phyloP scores from a whole-genome alignment of 2,113 vertebrate species.

The Poecilia latipinna region DNA sequence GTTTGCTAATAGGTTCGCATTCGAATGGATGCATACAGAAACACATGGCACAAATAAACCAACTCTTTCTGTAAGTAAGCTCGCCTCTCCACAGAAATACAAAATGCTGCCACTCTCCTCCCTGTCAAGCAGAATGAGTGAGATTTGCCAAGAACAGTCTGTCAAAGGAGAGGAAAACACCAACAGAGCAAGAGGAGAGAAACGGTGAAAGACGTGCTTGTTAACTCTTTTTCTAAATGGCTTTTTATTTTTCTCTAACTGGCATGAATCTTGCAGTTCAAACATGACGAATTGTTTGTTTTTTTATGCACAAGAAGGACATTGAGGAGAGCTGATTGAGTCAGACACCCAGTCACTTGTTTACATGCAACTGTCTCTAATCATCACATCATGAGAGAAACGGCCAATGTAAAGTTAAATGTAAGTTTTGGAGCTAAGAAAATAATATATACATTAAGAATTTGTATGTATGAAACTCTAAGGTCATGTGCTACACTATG shows the following conservation, averaged over 20 bases:
- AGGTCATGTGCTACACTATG: too few species aligned
- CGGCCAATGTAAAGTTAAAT: neutral
- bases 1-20: constrained; percentile 32
- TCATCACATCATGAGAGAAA: constrained; percentile 31
- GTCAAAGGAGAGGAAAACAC: constrained; percentile 10
- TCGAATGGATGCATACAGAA: neutral
- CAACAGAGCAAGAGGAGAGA: neutral
- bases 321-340: constrained; percentile 26
- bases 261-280: constrained; percentile 24
- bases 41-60: constrained; percentile 1
- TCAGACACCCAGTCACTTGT: constrained; percentile 37
- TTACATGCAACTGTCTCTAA: constrained; percentile 38
- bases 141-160: constrained; percentile 25
- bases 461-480: too few species aligned
- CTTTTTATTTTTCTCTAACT: constrained; percentile 45
- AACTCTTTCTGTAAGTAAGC: constrained; percentile 19
- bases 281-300: constrained; percentile 40
- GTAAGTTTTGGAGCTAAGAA: too few species aligned
- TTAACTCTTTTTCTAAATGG: constrained; percentile 33
- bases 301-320: constrained; percentile 34
- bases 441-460: too few species aligned
- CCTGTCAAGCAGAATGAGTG: constrained; percentile 32
- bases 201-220: constrained; percentile 31
- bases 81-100: constrained; percentile 16
- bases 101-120: constrained; percentile 47